Evolutionary conservation across 2,113 vertebrate species (phyloP), one percentile per base, ranked within the genome.

Genomic region (Cettia cetti): DNA sequence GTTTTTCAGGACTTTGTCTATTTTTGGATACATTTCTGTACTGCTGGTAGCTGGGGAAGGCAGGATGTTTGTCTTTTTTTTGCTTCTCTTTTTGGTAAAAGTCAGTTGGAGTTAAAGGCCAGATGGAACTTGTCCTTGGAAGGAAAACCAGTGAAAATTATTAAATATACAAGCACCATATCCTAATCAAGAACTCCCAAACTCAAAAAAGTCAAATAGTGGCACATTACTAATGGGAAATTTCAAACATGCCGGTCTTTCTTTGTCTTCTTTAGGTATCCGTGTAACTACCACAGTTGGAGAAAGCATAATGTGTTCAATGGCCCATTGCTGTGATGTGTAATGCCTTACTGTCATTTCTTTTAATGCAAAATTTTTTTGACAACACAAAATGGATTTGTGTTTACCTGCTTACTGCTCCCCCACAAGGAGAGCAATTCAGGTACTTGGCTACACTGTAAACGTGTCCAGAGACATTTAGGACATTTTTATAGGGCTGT

Each of bases 51-150:
- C 30, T 82, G 75, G 54, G 20, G 50, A 95, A 95, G 63, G 53
- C 70, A 88, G 61, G 70, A 85, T 82, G 71, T 92, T 86, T 90
- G 74, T 53, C 54, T 61, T 90, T 54, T 54, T 92, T 80, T 95
- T 77, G 28, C 26, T 94, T 94, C 63, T 93, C 66, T 39, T 94
- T 94, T 92, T 92, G 70, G 45, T 85, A 80, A 65, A 95, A 93
- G 63, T 90, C 59, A 80, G 18, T 80, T 76, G 42, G 75, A 93
- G 66, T 85, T 93, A 88, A 92, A 88, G 88, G 79, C 37, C 57
- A 91, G 44, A 69, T 18, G 13, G 78, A 86, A 57, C 5, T 27
- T 5, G 3, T 57, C 79, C 45, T 90, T 94, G 88, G 82, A 91
- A 90, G 70, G 90, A 65, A 91, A 93, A 35, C 4, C n/a, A 39